Conservation (phyloP, 2,888 invertebrate species). For the Petrolisthes manimaculis region DNA sequence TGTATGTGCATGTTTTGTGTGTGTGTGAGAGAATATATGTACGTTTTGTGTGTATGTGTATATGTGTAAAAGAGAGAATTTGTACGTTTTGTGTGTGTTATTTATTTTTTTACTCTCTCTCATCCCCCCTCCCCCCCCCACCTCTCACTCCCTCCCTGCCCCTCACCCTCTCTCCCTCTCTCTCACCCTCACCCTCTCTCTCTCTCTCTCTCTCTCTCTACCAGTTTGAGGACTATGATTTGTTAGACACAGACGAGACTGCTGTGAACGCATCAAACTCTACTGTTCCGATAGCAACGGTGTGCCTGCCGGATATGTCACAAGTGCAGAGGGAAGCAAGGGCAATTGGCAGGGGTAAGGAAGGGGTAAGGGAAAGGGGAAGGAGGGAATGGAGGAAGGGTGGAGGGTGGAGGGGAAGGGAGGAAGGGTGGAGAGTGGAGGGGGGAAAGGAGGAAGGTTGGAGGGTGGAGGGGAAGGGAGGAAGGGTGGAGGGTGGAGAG, state of each 20-base stretch:
- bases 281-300: not conserved
- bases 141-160: conserved; percentile 4
- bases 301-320: not conserved
- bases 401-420: not conserved
- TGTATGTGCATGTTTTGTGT: not conserved
- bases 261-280: conserved; percentile 35
- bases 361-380: not conserved
- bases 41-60: too few relatives aligned
- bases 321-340: not conserved
- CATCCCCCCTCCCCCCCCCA: not conserved
- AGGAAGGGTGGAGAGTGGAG: too few relatives aligned
- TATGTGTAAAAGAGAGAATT: too few relatives aligned
- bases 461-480: not conserved
- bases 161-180: conserved; percentile 10
- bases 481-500: not conserved
- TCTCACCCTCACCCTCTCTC: not conserved
- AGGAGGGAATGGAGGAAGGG: not conserved
- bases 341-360: conserved; percentile 35
- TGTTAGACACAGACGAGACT: conserved; percentile 18
- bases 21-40: too few relatives aligned
- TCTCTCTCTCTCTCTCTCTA: not conserved
- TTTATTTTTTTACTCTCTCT: not conserved
- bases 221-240: conserved; percentile 1
- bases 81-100: not conserved
- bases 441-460: too few relatives aligned